Evolutionary conservation across 1,140 invertebrate genomes (phyloP).

Genomic region (Sitobion miscanthi): DNA sequence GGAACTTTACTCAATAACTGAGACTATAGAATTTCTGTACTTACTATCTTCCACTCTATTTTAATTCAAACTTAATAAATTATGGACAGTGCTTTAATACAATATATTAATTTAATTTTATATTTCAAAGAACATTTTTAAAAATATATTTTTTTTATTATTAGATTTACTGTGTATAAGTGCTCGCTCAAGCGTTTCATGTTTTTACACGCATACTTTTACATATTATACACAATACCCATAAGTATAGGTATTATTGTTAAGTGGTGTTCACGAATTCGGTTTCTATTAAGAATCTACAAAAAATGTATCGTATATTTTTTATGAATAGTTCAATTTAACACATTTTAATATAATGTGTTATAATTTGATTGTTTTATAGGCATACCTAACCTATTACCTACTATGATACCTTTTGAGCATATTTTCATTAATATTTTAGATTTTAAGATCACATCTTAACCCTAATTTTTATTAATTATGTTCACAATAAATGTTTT

Average conservation of each 20-base stretch:
- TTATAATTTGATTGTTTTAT: too few species aligned
- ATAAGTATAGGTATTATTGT: neutral
- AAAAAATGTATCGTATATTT: too few species aligned
- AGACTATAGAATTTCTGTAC: too few species aligned
- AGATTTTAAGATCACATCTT: neutral
- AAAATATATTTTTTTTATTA: neutral
- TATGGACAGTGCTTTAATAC: neutral
- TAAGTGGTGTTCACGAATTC: neutral
- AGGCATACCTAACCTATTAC: too few species aligned
- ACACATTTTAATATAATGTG: too few species aligned
- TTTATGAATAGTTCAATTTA: too few species aligned
- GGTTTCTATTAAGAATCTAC: neutral
- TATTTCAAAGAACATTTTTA: neutral
- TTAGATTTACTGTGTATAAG: neutral
- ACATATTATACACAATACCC: neutral
- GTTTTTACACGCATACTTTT: neutral
- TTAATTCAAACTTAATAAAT: neutral
- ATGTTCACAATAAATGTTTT: neutral
- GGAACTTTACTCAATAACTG: too few species aligned
- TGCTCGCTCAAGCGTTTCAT: neutral
- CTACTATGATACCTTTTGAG: too few species aligned
- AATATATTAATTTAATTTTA: neutral
- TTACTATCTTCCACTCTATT: neutral
- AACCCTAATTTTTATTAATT: neutral
- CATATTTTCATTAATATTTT: neutral